These are phyloP conservation scores for Baccha elongata DNA, from an alignment of 2,888 invertebrate species.

Conservation along the genomic window DNA sequence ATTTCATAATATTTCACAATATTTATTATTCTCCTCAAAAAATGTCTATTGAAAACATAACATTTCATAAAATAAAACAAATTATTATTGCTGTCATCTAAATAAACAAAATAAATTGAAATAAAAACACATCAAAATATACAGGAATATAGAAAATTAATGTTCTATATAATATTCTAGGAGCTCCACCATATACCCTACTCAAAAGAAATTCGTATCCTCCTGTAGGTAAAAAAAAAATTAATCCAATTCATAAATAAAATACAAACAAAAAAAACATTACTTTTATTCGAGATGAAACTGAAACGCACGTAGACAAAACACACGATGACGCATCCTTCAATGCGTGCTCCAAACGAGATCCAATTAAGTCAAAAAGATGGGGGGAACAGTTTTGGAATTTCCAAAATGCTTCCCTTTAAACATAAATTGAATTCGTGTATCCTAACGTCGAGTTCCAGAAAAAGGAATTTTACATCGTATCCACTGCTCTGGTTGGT, in stretches of 20 bases:
- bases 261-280: background rate
- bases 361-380: slow-evolving; percentile 63
- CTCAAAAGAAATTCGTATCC: too few species aligned
- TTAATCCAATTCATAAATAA: slow-evolving; percentile 51
- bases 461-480: slow-evolving; percentile 15
- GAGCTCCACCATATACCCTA: too few species aligned
- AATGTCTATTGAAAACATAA: too few species aligned
- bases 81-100: slow-evolving; percentile 2
- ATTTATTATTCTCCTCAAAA: too few species aligned
- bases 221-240: background rate
- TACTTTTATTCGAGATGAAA: slow-evolving; percentile 17
- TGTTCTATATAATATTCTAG: too few species aligned
- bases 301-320: slow-evolving; percentile 41
- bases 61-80: too few species aligned
- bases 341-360: slow-evolving; percentile 51
- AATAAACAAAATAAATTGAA: slow-evolving; percentile 19
- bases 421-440: slow-evolving; percentile 63
- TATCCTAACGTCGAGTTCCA: slow-evolving; percentile 26
- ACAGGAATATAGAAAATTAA: too few species aligned
- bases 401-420: slow-evolving; percentile 52
- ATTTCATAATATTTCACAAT: too few species aligned
- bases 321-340: slow-evolving; percentile 41
- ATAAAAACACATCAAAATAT: too few species aligned
- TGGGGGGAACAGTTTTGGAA: slow-evolving; percentile 59
- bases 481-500: background rate